Conservation (phyloP, 2,888 invertebrate genomes). For the Eristalis arbustorum region DNA sequence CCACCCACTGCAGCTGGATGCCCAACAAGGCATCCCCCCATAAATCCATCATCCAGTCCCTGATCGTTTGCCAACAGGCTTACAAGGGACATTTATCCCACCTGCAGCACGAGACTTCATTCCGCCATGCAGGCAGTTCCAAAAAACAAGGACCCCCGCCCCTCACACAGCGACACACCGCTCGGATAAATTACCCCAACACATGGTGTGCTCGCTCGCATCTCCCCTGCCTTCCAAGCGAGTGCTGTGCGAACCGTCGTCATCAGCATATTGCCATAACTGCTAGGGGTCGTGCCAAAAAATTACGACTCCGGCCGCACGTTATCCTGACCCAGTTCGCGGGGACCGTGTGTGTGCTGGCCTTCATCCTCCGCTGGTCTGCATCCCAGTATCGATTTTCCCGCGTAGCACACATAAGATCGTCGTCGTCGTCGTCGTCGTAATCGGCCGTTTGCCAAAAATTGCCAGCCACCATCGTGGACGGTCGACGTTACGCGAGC, state of each 20-base stretch:
- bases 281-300: constrained; percentile 50
- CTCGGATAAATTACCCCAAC: constrained; percentile 35
- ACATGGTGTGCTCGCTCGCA: constrained; percentile 41
- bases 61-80: constrained; percentile 53
- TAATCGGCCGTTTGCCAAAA: constrained; percentile 47
- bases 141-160: constrained; percentile 31
- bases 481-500: not conserved
- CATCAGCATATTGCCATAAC: constrained; percentile 49
- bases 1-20: not conserved
- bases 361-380: constrained; percentile 51
- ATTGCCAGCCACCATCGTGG: not conserved
- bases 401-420: constrained; percentile 50
- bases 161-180: constrained; percentile 2
- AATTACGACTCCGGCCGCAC: constrained; percentile 25
- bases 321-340: constrained; percentile 60
- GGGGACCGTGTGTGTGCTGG: constrained; percentile 34
- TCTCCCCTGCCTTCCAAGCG: constrained; percentile 29
- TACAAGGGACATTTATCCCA: constrained; percentile 48
- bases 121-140: not conserved
- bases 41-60: constrained; percentile 34
- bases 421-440: constrained; percentile 14
- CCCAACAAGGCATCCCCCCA: not conserved
- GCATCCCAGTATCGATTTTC: constrained; percentile 64
- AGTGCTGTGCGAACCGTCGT: constrained; percentile 48
- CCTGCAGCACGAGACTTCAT: constrained; percentile 40